Conservation (phyloP, 2,797 vertebrate genomes). For the Sebastes minor region DNA sequence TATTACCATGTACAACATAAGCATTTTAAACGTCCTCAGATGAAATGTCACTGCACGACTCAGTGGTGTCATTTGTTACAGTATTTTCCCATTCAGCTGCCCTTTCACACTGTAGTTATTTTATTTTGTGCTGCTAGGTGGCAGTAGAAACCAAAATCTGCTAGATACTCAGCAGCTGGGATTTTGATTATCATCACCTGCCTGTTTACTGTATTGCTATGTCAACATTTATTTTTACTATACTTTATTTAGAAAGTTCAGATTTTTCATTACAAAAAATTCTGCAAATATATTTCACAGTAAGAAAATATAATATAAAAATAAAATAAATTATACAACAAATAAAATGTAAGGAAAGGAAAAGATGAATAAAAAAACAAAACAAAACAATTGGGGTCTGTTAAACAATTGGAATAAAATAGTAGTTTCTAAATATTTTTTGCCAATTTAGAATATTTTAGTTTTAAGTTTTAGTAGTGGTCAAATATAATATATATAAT, state of each 20-base stretch:
- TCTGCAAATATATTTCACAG: neutral
- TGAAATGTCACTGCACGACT: neutral
- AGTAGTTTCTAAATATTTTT: too few species aligned
- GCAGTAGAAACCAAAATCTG: slow-evolving; percentile 12
- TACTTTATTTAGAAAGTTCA: too few species aligned
- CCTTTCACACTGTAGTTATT: neutral
- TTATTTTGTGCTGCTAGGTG: slow-evolving; percentile 31
- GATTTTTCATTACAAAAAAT: too few species aligned
- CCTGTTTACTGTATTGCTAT: neutral
- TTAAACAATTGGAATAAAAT: too few species aligned
- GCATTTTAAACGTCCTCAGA: neutral
- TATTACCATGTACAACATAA: neutral
- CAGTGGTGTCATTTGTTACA: neutral
- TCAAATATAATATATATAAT: too few species aligned
- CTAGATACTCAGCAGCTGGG: neutral
- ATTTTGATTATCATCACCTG: neutral
- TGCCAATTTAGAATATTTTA: too few species aligned
- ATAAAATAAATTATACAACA: too few species aligned
- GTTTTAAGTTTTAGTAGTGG: too few species aligned
- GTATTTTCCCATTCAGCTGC: neutral
- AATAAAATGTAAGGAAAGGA: too few species aligned
- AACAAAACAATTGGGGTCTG: too few species aligned
- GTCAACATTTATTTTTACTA: neutral
- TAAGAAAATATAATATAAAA: neutral
- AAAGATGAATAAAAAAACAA: too few species aligned